Base-by-base conservation (phyloP, 2,113 vertebrate genomes). In the Madoqua kirkii region DNA sequence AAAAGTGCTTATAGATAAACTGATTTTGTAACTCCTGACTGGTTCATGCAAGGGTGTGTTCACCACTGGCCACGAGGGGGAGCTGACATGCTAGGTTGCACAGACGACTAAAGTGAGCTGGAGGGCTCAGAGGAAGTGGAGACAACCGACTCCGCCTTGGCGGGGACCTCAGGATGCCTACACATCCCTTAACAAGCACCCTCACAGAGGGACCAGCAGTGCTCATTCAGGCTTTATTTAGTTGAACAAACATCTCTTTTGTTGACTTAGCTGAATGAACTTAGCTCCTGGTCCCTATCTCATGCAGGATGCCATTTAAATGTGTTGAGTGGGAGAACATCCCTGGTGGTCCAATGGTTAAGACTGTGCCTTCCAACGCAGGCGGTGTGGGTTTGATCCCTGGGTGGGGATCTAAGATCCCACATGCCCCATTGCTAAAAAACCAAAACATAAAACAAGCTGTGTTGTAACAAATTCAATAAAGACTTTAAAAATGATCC, bases 51-150 rank as follows among this genome's bases (percentile, higher is more conserved):
- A 33, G 84, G 43, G 33, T 82, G 45, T 87, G 62, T 87, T 76
- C 64, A 25, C 14, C 25, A 55, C 4, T 79, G 79, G 84, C 79
- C 96, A 0, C 91, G 19, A 94, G 59, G 36, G 88, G 91, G 96
- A 27, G 91, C 62, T 12, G 5, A 14, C 4, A 48, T 16, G 87
- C 48, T 93, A 90, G 79, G 13, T 27, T 50, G n/a, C 52, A 4
- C 7, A 6, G 21, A 85, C 23, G 33, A 57, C 5, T 36, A 4
- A 43, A 5, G 27, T 9, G 57, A 25, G 23, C 50, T 25, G 14
- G 14, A 4, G 27, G 4, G 57, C 43, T 40, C n/a, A 25, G n/a
- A 87, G 59, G 71, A 57, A 40, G 16, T 25, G 33, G 43, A 3
- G 7, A 11, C 6, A 40, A 6, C 2, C 6, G 3, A 16, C 16